A percentile compares a stretch with the other conserved stretches of the same genome.
Conservation (phyloP, 2,888 invertebrate genomes). For the Dryomyza anilis region DNA sequence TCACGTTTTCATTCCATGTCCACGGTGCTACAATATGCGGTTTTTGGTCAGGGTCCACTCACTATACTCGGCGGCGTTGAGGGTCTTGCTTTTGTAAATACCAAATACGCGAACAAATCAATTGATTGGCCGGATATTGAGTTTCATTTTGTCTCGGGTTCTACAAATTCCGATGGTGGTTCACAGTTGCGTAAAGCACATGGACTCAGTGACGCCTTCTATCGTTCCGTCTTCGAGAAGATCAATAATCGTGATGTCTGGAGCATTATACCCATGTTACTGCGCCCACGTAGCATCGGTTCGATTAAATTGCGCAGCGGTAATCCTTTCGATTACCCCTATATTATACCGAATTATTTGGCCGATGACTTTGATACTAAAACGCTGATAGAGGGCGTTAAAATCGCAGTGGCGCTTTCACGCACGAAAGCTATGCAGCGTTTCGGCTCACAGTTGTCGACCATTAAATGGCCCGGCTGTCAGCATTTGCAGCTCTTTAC, state of each 20-base stretch:
- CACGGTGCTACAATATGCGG: constrained; percentile 82
- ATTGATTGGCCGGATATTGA: constrained; percentile 89
- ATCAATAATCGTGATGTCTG: constrained; percentile 79
- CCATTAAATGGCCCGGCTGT: constrained; percentile 79
- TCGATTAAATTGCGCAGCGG: constrained; percentile 78
- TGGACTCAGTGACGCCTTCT: constrained; percentile 76
- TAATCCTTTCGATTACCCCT: constrained; percentile 86
- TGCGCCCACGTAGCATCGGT: constrained; percentile 86
- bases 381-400: constrained; percentile 82
- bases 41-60: constrained; percentile 81
- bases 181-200: constrained; percentile 80
- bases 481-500: constrained; percentile 70
- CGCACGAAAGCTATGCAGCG: constrained; percentile 77
- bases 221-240: constrained; percentile 74
- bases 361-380: constrained; percentile 79
- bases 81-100: constrained; percentile 86
- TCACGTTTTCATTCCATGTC: constrained; percentile 78
- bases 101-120: constrained; percentile 78
- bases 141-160: constrained; percentile 86
- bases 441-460: constrained; percentile 74
- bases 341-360: constrained; percentile 92
- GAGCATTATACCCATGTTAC: constrained; percentile 82
- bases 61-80: constrained; percentile 90
- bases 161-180: constrained; percentile 85
- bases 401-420: constrained; percentile 81